These are phyloP conservation scores for Sebastes kiyomatsui DNA, from an alignment of 2,797 vertebrate genomes.

Conservation along the genomic window DNA sequence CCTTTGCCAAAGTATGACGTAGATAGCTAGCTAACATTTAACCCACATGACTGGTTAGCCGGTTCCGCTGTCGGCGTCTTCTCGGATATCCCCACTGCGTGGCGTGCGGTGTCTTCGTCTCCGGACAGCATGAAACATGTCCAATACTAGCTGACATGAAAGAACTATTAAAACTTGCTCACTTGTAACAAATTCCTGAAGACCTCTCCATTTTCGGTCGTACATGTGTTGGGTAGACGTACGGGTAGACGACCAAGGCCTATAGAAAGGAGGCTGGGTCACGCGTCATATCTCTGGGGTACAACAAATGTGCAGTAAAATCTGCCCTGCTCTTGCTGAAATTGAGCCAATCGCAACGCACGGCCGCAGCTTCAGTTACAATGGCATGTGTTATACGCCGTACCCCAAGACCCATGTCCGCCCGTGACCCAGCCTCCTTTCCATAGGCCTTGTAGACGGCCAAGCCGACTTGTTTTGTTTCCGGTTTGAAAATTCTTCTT, in stretches of 20 bases:
- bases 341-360: too few species aligned
- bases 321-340: too few species aligned
- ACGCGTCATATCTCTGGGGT: too few species aligned
- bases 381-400: too few species aligned
- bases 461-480: neutral
- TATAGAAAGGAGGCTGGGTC: too few species aligned
- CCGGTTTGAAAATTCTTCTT: neutral
- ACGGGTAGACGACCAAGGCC: too few species aligned
- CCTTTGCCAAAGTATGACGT: too few species aligned
- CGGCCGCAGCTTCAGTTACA: too few species aligned
- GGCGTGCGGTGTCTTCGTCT: neutral
- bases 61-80: neutral
- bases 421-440: too few species aligned
- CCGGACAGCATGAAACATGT: neutral
- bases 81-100: neutral
- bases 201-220: neutral
- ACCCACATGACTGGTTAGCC: neutral
- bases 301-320: too few species aligned
- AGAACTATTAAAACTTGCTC: neutral
- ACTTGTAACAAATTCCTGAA: neutral
- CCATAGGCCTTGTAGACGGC: too few species aligned
- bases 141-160: neutral
- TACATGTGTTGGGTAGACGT: neutral
- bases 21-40: neutral
- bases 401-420: too few species aligned